Conservation (phyloP, 2,113 vertebrate genomes). For the Campylomormyrus numenius region DNA sequence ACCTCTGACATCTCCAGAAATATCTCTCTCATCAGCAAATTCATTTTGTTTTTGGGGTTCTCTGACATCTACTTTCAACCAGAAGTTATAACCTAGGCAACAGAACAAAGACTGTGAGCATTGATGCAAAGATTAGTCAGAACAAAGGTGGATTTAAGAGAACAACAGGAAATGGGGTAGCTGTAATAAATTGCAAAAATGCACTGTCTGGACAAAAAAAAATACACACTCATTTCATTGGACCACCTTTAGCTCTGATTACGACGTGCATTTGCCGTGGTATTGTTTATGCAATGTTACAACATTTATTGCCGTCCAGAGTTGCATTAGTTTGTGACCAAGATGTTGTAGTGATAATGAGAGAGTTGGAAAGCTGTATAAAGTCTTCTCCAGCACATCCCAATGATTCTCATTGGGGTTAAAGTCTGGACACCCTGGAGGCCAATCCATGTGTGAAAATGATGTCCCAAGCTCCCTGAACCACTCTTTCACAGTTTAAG, state of each 20-base stretch:
- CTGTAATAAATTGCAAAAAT: neutral
- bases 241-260: neutral
- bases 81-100: conserved; percentile 62
- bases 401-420: neutral
- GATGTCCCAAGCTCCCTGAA: neutral
- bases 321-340: neutral
- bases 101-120: conserved; percentile 43
- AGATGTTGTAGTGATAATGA: neutral
- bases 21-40: conserved; percentile 32
- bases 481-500: neutral
- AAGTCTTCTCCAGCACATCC: neutral
- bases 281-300: neutral
- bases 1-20: conserved; percentile 37
- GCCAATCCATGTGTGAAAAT: neutral
- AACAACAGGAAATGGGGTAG: neutral
- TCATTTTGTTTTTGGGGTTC: conserved; percentile 38
- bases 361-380: neutral
- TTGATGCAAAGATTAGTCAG: conserved; percentile 9
- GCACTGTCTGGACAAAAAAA: no score
- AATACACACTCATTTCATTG: neutral
- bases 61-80: conserved; percentile 49
- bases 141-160: neutral
- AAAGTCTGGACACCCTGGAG: neutral
- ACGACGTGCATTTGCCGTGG: neutral
- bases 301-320: neutral